Evolutionary conservation across 1,140 invertebrate genomes (phyloP), one percentile per base, ranked within the genome.

Genomic region (Cydia pomonella): DNA sequence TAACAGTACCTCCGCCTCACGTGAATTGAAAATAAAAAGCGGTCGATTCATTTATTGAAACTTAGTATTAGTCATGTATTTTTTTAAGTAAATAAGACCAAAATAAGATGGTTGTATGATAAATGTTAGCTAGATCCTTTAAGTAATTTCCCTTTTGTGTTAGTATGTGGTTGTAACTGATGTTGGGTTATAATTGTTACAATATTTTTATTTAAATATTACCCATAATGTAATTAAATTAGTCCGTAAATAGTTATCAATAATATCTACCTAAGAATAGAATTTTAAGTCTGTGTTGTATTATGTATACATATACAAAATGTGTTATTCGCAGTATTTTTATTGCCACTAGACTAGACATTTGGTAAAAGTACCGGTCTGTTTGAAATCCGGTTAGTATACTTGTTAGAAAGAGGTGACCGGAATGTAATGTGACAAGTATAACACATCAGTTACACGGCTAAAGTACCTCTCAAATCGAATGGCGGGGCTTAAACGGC

Each of bases 401-500:
- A 59, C 10, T 59, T 23, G 21, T 59, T 21, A 23, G 53, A 23
- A 23, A 53, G 13, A 59, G 18, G 18, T n/a, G 18, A 59, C 53
- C 53, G 53, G 18, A n/a, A 18, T 59, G 53, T 59, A 23, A 59
- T 59, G 64, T 69, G 41, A 18, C 64, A 69, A 69, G 33, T 69
- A 38, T 33, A 38, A 38, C n/a, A 38, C 29, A 69, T 21, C 64
- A 18, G 64, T 69, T 69, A 69, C 29, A 18, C 12, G 1, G 29
- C n/a, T 69, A 33, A n/a, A 64, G 27, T 29, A 29, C 63, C 64
- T 83, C 77, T 80, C 79, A 77, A 80, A 79, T 81, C 73, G 79
- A 80, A 75, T 80, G 79, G 76, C 64, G 77, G 76, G 77, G 80
- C 79, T 80, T 81, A 79, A 41, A 76, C 44, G 53, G 75, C 73